Conservation (phyloP, 2,888 invertebrate genomes). For the Artemia sp. region DNA sequence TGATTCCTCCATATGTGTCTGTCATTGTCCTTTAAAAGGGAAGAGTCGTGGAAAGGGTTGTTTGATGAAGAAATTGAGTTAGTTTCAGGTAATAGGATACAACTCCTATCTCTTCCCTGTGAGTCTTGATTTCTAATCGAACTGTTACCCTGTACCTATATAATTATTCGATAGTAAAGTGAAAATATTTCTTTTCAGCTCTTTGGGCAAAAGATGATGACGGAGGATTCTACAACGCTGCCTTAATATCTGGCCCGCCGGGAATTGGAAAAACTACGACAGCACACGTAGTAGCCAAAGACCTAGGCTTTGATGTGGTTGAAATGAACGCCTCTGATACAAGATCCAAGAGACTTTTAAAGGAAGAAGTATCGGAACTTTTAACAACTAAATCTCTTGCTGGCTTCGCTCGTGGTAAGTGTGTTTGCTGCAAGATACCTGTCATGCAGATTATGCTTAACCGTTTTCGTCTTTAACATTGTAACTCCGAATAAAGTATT, state of each 20-base stretch:
- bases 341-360: slow-evolving; percentile 66
- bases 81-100: too few species aligned
- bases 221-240: slow-evolving; percentile 77
- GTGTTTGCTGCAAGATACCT: neutral
- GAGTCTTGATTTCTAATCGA: too few species aligned
- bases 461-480: too few species aligned
- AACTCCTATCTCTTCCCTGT: too few species aligned
- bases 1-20: too few species aligned
- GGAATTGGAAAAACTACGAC: slow-evolving; percentile 93
- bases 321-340: slow-evolving; percentile 98
- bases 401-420: slow-evolving; percentile 46
- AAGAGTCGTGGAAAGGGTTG: too few species aligned
- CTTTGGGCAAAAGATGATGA: slow-evolving; percentile 58
- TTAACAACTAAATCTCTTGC: slow-evolving; percentile 56
- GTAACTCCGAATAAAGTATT: too few species aligned
- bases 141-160: too few species aligned
- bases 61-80: too few species aligned
- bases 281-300: slow-evolving; percentile 68
- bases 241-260: slow-evolving; percentile 83
- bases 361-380: slow-evolving; percentile 63
- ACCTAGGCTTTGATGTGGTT: slow-evolving; percentile 68
- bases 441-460: neutral
- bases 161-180: too few species aligned
- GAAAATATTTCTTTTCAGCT: slow-evolving; percentile 17
- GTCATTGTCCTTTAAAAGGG: too few species aligned